Conservation (phyloP, 2,113 vertebrate genomes). For the Oncorhynchus keta region DNA sequence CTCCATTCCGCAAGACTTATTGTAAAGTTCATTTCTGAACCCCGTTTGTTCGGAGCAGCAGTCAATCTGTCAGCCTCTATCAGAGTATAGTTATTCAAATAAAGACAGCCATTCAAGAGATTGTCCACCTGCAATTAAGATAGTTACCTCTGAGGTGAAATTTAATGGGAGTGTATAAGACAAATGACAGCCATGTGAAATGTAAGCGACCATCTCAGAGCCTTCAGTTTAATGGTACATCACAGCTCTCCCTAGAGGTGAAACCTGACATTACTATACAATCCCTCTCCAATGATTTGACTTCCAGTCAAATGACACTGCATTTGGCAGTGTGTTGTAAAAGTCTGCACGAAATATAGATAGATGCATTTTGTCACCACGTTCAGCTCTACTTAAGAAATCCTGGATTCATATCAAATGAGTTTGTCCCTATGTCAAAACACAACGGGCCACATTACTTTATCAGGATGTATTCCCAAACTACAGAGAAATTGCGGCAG, state of each 20-base stretch:
- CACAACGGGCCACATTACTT: not conserved
- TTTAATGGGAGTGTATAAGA: constrained; percentile 13
- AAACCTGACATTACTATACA: constrained; percentile 16
- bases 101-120: constrained; percentile 54
- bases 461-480: not conserved
- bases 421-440: constrained; percentile 17
- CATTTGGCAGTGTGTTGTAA: not conserved
- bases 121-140: constrained; percentile 56
- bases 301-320: too few relatives aligned
- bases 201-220: not conserved
- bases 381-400: constrained; percentile 24
- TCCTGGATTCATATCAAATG: constrained; percentile 33
- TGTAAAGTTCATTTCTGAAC: constrained; percentile 59
- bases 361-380: constrained; percentile 21
- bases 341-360: constrained; percentile 29
- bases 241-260: constrained; percentile 47
- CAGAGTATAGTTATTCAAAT: constrained; percentile 20
- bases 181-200: not conserved
- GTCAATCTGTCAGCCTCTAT: constrained; percentile 35
- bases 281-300: not conserved
- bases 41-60: constrained; percentile 32
- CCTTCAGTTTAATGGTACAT: constrained; percentile 17
- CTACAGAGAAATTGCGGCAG: constrained; percentile 25
- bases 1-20: constrained; percentile 41
- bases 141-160: constrained; percentile 47